Evolutionary conservation across 2,888 invertebrate genomes (phyloP).

Genomic region (Mechanitis messenoides): DNA sequence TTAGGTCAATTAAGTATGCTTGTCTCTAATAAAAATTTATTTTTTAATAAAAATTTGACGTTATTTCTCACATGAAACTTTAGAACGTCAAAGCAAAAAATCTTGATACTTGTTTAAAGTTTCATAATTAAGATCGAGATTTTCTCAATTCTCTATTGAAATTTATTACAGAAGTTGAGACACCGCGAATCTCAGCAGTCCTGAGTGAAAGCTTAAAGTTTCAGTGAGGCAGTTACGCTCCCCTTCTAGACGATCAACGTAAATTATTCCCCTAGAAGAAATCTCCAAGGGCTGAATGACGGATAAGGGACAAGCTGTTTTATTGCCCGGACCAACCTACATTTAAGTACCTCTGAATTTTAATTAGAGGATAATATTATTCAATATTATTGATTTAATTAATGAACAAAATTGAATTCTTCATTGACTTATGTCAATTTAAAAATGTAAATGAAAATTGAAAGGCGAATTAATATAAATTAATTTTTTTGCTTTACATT

Average conservation of each 20-base stretch:
- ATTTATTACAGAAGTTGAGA: conserved; percentile 71
- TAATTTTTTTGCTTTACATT: background rate
- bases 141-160: conserved; percentile 57
- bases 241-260: conserved; percentile 73
- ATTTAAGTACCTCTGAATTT: conserved; percentile 68
- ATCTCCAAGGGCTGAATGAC: conserved; percentile 74
- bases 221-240: conserved; percentile 74
- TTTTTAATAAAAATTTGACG: no score
- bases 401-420: conserved; percentile 18
- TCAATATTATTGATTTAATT: conserved; percentile 63
- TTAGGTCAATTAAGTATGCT: no score
- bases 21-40: no score
- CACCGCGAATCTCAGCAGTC: conserved; percentile 66
- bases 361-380: conserved; percentile 72
- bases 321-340: conserved; percentile 68
- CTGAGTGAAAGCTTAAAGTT: conserved; percentile 75
- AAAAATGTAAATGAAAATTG: conserved; percentile 7
- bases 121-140: conserved; percentile 46
- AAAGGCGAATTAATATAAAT: conserved; percentile 1
- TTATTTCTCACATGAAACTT: no score
- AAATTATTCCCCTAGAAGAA: conserved; percentile 75
- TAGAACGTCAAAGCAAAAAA: conserved; percentile 13
- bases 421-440: conserved; percentile 15
- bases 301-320: conserved; percentile 73
- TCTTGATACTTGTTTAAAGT: conserved; percentile 23